A percentile compares a stretch with the other conserved stretches of the same genome.
phyloP scores from a whole-genome alignment of 1,140 invertebrate species.

The Riptortus pedestris region DNA sequence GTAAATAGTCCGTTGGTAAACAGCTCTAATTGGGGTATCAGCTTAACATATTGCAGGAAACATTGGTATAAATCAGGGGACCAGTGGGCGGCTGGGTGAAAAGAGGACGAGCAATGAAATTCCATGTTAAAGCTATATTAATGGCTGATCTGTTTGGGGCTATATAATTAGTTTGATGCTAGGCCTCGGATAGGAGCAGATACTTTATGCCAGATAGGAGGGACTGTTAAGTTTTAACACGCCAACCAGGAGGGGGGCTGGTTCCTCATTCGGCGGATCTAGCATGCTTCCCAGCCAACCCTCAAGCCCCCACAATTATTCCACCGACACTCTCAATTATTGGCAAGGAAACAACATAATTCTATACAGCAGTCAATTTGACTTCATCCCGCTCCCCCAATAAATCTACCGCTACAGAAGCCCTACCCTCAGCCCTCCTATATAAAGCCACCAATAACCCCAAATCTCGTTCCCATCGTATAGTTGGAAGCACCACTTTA shows the following conservation, averaged over 20 bases:
- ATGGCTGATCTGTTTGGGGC: neutral
- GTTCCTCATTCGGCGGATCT: too few species aligned
- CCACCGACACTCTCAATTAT: neutral
- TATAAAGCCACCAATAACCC: too few species aligned
- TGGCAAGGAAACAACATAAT: neutral
- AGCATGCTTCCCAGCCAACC: neutral
- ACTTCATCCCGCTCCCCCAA: too few species aligned
- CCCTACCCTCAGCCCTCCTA: too few species aligned
- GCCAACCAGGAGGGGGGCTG: neutral
- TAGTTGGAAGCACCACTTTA: too few species aligned
- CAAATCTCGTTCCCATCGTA: too few species aligned
- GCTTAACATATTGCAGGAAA: too few species aligned
- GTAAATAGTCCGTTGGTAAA: too few species aligned
- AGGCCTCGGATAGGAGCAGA: neutral
- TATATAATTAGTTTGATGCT: neutral
- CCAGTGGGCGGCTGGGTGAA: too few species aligned
- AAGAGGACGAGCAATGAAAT: neutral
- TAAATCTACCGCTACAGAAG: too few species aligned
- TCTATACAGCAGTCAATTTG: neutral
- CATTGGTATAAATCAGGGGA: too few species aligned
- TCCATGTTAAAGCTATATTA: neutral
- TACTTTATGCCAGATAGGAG: neutral
- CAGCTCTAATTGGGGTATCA: too few species aligned
- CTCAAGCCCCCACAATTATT: neutral
- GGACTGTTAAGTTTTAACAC: neutral